Conservation (phyloP, 2,797 vertebrate species). For the Enteromius trimaculatus region DNA sequence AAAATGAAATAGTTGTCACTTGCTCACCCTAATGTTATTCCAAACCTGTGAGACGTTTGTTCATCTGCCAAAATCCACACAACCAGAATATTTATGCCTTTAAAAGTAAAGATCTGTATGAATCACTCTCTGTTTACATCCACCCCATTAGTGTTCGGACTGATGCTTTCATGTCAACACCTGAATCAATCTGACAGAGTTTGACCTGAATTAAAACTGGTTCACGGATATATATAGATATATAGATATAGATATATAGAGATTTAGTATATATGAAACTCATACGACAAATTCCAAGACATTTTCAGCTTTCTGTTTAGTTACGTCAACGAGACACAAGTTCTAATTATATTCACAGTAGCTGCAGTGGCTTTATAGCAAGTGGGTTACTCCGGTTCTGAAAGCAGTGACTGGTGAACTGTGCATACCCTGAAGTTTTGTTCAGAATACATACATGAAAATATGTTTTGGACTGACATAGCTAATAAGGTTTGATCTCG, state of each 20-base stretch:
- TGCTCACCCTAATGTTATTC: neutral
- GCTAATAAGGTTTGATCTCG: neutral
- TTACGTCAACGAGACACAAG: neutral
- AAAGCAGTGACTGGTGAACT: neutral
- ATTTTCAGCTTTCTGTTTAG: neutral
- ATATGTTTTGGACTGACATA: neutral
- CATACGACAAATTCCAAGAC: neutral
- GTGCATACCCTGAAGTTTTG: neutral
- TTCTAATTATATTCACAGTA: neutral
- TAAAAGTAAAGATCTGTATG: neutral
- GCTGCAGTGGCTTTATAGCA: neutral
- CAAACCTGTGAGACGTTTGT: neutral
- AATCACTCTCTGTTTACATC: neutral
- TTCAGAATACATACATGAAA: neutral
- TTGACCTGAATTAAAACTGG: neutral
- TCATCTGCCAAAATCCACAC: neutral
- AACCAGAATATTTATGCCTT: neutral
- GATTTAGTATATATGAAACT: too few relatives aligned
- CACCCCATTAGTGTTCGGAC: neutral
- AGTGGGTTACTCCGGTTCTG: neutral
- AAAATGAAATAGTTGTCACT: neutral
- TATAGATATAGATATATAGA: too few relatives aligned
- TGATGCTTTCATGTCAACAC: neutral
- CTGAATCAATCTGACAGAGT: neutral
- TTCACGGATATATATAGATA: too few relatives aligned